phyloP scores from a whole-genome alignment of 2,888 invertebrate genomes.

The Acleris literana region DNA sequence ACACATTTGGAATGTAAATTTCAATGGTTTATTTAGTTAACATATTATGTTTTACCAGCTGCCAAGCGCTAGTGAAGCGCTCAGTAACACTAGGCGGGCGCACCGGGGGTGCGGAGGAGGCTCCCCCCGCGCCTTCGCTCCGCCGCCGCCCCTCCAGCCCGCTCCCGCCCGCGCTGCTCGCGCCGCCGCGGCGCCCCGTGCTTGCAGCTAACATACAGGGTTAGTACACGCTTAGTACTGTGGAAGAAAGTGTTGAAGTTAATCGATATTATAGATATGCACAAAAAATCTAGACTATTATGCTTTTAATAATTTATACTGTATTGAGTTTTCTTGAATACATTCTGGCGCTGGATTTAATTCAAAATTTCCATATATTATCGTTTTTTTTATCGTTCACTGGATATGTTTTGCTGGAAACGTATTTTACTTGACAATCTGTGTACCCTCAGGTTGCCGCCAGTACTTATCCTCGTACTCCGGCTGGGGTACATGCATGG shows the following conservation, averaged over 20 bases:
- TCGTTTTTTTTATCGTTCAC: no score
- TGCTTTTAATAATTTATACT: no score
- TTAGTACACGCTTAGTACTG: constrained; percentile 36
- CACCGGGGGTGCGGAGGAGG: constrained; percentile 59
- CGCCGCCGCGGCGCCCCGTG: constrained; percentile 60
- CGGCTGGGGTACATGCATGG: constrained; percentile 81
- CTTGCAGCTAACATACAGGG: constrained; percentile 76
- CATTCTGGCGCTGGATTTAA: no score
- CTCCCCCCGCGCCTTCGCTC: constrained; percentile 73
- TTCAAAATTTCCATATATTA: no score
- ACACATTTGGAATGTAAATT: no score
- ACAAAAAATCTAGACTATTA: no score
- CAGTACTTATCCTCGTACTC: constrained; percentile 63
- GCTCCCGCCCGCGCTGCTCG: constrained; percentile 51
- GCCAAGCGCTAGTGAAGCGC: constrained; percentile 77
- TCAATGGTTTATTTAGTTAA: no score
- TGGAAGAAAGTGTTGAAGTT: no score
- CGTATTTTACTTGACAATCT: no score
- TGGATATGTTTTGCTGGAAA: no score
- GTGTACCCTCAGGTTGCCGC: constrained; percentile 67
- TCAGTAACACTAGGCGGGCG: constrained; percentile 68
- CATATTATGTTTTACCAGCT: constrained; percentile 50
- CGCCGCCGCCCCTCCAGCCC: constrained; percentile 78
- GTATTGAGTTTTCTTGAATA: no score
- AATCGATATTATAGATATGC: no score